phyloP scores from a whole-genome alignment of 2,113 vertebrate species.

The Grus americana region DNA sequence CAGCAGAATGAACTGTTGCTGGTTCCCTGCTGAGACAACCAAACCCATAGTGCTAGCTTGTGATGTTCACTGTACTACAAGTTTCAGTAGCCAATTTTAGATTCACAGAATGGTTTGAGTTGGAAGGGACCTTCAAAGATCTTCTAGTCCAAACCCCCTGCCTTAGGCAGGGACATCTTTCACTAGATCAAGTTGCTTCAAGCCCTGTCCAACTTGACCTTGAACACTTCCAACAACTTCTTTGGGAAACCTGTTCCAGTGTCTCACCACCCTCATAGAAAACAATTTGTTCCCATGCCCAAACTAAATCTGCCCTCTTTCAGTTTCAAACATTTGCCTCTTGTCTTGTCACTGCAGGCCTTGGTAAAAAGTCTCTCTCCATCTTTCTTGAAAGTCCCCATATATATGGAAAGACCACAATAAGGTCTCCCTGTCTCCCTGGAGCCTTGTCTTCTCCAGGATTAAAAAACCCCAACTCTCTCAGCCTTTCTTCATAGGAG shows the following conservation, averaged over 20 bases:
- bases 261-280: neutral
- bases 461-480: neutral
- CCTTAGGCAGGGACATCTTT: neutral
- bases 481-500: neutral
- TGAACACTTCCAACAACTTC: neutral
- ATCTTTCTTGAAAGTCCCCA: neutral
- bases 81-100: neutral
- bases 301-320: neutral
- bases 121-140: neutral
- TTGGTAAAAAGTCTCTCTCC: neutral
- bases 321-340: rapidly evolving
- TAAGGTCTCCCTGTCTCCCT: rapidly evolving
- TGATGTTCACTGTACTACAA: neutral
- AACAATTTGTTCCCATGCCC: neutral
- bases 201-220: neutral
- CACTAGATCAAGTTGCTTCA: neutral
- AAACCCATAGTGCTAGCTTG: neutral
- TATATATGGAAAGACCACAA: neutral
- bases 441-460: neutral
- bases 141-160: neutral
- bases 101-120: neutral
- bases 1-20: neutral
- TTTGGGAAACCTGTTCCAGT: neutral
- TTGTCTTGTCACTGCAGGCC: neutral
- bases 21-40: neutral